Conservation (phyloP, 2,888 invertebrate species). For the Campoplex capitator region DNA sequence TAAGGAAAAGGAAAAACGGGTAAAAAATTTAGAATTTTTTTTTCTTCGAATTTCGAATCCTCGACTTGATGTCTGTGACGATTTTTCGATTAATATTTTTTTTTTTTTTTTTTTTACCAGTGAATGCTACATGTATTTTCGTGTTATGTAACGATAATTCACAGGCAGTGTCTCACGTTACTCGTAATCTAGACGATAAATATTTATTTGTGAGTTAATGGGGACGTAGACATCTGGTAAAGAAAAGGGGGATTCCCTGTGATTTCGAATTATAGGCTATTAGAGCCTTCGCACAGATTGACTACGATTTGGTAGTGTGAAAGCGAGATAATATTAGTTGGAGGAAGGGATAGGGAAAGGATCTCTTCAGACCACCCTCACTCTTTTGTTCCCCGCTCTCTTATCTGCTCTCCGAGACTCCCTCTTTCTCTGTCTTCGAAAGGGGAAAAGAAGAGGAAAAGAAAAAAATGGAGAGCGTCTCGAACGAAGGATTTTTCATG, state of each 20-base stretch:
- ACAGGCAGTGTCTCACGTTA: background rate
- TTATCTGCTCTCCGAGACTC: background rate
- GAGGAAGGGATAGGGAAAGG: background rate
- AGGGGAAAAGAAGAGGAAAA: background rate
- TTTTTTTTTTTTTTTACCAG: background rate
- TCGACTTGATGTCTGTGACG: background rate
- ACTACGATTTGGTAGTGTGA: conserved; percentile 37
- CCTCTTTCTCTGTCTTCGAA: background rate
- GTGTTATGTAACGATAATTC: background rate
- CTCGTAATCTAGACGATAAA: conserved; percentile 40
- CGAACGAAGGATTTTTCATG: conserved; percentile 22
- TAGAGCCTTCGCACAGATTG: conserved; percentile 35
- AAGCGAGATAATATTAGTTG: background rate
- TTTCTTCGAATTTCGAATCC: background rate
- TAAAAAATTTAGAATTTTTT: background rate
- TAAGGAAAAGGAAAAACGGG: background rate
- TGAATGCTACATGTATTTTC: background rate
- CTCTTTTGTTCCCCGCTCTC: conserved; percentile 5
- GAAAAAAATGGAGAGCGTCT: conserved; percentile 1
- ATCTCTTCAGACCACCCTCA: background rate
- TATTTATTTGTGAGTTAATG: conserved; percentile 58
- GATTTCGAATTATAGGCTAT: conserved; percentile 45
- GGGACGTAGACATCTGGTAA: background rate
- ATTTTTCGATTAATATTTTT: background rate
- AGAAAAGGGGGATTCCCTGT: conserved; percentile 20